Conservation (phyloP, 2,797 vertebrate genomes). For the Notolabrus celidotus region DNA sequence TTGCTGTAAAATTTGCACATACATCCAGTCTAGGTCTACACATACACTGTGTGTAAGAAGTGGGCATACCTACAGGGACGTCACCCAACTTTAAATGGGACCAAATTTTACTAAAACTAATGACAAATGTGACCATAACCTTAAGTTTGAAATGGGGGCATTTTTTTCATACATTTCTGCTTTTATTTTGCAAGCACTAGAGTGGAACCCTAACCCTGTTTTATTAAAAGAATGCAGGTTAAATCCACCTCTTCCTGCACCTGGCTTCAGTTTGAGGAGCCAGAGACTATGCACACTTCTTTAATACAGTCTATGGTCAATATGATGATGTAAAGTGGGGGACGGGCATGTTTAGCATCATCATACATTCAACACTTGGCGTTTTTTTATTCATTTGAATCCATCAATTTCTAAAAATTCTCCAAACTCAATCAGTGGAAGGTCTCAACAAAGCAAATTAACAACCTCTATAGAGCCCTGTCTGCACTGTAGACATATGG, state of each 20-base stretch:
- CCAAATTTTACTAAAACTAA: not conserved
- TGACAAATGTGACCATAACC: no score
- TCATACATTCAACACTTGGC: conserved; percentile 25
- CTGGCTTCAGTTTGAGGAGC: not conserved
- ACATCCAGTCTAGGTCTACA: conserved; percentile 12
- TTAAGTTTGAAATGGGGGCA: no score
- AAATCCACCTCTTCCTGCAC: no score
- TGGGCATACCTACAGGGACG: not conserved
- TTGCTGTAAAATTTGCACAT: conserved; percentile 64
- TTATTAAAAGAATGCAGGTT: no score
- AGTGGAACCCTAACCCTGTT: no score
- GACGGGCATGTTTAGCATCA: conserved; percentile 33
- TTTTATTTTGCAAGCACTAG: no score
- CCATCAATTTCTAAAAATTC: conserved; percentile 35
- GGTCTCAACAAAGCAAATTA: conserved; percentile 15
- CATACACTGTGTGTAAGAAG: not conserved
- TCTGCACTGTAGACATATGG: conserved; percentile 23
- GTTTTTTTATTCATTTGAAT: conserved; percentile 33
- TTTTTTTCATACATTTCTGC: no score
- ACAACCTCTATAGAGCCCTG: not conserved
- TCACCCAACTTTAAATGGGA: not conserved
- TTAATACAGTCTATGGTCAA: not conserved
- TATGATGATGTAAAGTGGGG: conserved; percentile 4
- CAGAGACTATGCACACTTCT: not conserved
- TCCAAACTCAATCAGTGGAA: conserved; percentile 48